Evolutionary conservation across 2,888 invertebrate species (phyloP).

Genomic region (Zonitis immaculata): DNA sequence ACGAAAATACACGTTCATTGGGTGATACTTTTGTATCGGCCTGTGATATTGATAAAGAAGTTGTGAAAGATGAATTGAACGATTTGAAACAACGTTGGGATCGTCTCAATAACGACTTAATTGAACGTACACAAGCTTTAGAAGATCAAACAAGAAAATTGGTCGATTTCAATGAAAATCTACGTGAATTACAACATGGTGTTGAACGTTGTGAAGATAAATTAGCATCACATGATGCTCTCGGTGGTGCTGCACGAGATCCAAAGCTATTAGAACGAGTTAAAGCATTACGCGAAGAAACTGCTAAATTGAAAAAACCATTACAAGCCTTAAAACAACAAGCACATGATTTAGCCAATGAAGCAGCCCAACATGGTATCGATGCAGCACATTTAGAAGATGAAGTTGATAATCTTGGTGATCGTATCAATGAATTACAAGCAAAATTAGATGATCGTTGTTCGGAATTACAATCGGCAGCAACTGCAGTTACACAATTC

Average conservation of each 20-base stretch:
- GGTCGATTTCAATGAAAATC: constrained; percentile 78
- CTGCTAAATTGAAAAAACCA: constrained; percentile 71
- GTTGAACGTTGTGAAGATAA: constrained; percentile 87
- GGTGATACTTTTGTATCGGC: constrained; percentile 85
- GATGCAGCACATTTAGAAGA: constrained; percentile 74
- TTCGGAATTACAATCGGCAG: constrained; percentile 76
- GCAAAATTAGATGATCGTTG: constrained; percentile 73
- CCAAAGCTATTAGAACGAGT: constrained; percentile 81
- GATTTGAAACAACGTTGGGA: constrained; percentile 88
- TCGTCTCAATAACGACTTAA: constrained; percentile 76
- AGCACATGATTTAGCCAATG: constrained; percentile 72
- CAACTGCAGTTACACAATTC: constrained; percentile 81
- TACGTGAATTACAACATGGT: constrained; percentile 78
- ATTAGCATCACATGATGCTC: constrained; percentile 66
- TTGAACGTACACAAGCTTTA: constrained; percentile 70
- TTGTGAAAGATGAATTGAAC: constrained; percentile 76
- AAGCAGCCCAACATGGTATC: constrained; percentile 70
- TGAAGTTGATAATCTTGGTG: constrained; percentile 72
- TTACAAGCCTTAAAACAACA: constrained; percentile 53
- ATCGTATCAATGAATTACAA: constrained; percentile 71
- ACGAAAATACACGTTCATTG: constrained; percentile 78
- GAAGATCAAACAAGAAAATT: constrained; percentile 80
- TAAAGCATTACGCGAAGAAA: constrained; percentile 77
- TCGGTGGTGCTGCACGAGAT: constrained; percentile 72
- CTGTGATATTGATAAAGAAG: constrained; percentile 88